A percentile compares a stretch with the other conserved stretches of the same genome.
These are phyloP conservation scores for Aquatica leii DNA, from an alignment of 2,888 invertebrate genomes.

Conservation along the genomic window DNA sequence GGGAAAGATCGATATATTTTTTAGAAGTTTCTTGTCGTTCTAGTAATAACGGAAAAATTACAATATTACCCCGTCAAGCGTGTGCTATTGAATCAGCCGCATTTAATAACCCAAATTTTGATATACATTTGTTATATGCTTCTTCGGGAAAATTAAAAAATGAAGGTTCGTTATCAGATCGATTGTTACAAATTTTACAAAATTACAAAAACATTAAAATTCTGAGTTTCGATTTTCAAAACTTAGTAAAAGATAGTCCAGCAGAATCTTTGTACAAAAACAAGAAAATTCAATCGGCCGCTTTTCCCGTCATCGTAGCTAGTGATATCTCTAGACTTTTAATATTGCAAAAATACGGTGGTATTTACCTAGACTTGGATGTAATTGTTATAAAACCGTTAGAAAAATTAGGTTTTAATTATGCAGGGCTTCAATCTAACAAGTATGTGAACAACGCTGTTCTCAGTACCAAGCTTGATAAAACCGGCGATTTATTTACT, in stretches of 20 bases:
- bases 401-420: background rate
- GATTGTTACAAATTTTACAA: constrained; percentile 56
- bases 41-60: constrained; percentile 53
- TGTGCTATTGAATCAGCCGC: constrained; percentile 76
- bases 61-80: constrained; percentile 66
- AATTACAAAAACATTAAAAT: constrained; percentile 64
- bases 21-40: constrained; percentile 71
- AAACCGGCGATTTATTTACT: background rate
- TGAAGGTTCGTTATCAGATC: constrained; percentile 45
- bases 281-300: constrained; percentile 62
- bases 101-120: constrained; percentile 65
- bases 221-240: constrained; percentile 61
- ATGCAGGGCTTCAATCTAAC: background rate
- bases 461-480: constrained; percentile 48
- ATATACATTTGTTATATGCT: constrained; percentile 66
- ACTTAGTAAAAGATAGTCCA: constrained; percentile 66
- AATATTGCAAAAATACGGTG: constrained; percentile 78
- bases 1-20: constrained; percentile 67
- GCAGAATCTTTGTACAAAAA: constrained; percentile 64
- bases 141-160: constrained; percentile 57
- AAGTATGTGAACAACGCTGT: background rate
- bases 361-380: constrained; percentile 80
- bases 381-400: constrained; percentile 64
- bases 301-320: constrained; percentile 68
- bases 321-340: constrained; percentile 72